These are phyloP conservation scores for Marmota monax DNA, from an alignment of 2,113 vertebrate genomes.

Conservation along the genomic window DNA sequence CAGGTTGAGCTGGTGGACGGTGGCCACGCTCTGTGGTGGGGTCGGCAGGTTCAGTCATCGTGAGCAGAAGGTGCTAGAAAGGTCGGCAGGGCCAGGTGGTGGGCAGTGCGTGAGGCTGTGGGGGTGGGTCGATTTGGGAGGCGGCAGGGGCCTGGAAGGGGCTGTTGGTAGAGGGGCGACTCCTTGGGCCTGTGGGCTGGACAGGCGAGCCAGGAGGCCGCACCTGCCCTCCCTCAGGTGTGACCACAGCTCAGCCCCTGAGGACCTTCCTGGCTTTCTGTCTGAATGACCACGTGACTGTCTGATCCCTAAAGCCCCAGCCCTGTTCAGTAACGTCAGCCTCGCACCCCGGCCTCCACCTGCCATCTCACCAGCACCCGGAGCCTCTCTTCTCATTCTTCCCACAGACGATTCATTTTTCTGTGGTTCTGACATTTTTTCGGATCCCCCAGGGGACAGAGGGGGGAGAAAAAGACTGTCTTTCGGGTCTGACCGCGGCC, in stretches of 20 bases:
- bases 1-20: background rate
- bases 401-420: background rate
- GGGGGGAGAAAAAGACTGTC: background rate
- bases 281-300: rapidly evolving
- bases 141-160: rapidly evolving
- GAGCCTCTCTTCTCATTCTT: background rate
- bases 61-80: too few relatives aligned
- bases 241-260: background rate
- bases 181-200: background rate
- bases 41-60: background rate
- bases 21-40: background rate
- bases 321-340: too few relatives aligned
- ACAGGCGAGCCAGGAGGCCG: too few relatives aligned
- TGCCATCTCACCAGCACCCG: background rate
- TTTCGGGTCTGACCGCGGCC: background rate
- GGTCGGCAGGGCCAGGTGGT: background rate
- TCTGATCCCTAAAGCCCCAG: background rate
- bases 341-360: too few relatives aligned
- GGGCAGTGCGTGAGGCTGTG: rapidly evolving
- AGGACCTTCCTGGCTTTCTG: background rate
- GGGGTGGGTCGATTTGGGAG: background rate
- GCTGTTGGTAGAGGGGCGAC: background rate
- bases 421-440: background rate
- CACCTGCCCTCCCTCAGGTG: rapidly evolving
- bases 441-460: background rate